Evolutionary conservation across 2,888 invertebrate species (phyloP), one percentile per base, ranked within the genome.

Genomic region (Incurvaria masculella): DNA sequence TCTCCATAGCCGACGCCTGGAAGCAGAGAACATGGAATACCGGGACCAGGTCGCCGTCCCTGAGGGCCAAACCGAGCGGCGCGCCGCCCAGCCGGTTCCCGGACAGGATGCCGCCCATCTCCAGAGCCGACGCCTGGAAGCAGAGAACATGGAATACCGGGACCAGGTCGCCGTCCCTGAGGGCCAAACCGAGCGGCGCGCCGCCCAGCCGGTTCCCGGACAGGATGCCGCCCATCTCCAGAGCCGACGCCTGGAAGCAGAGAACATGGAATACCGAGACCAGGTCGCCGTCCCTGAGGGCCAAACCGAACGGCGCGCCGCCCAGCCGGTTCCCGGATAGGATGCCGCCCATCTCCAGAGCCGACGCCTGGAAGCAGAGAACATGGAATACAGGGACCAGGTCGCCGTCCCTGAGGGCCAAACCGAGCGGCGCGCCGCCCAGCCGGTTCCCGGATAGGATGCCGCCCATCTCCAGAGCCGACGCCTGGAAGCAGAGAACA

Each of bases 61-160:
- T 72, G 0, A 74, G 57, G 4, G 70, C 59, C 4, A 63, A 55
- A 10, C 76, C 78, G 4, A 78, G 60, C 0, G 78, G 76, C 0
- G 72, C 66, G 0, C 66, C 67, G 0, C 62, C 78, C 74, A 76
- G 72, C 4, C 70, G 63, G 57, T 78, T 69, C 0, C 78, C 78
- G 40, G 72, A 63, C 21, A 75, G 53, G 5, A 69, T 66, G 0
- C 72, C 73, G 1, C 72, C 61, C 0, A 78, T 57, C 45, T 74
- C 72, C 44, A 69, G 65, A 1, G 71, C n/a, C n/a, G n/a, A n/a
- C n/a, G n/a, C n/a, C n/a, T n/a, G n/a, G n/a, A n/a, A n/a, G n/a
- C n/a, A n/a, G n/a, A n/a, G n/a, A n/a, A n/a, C n/a, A n/a, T n/a
- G n/a, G n/a, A n/a, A n/a, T n/a, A n/a, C n/a, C n/a, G n/a, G n/a